Base-by-base conservation (phyloP, 1,140 invertebrate genomes). In the Stratiolaelaps scimitus region DNA sequence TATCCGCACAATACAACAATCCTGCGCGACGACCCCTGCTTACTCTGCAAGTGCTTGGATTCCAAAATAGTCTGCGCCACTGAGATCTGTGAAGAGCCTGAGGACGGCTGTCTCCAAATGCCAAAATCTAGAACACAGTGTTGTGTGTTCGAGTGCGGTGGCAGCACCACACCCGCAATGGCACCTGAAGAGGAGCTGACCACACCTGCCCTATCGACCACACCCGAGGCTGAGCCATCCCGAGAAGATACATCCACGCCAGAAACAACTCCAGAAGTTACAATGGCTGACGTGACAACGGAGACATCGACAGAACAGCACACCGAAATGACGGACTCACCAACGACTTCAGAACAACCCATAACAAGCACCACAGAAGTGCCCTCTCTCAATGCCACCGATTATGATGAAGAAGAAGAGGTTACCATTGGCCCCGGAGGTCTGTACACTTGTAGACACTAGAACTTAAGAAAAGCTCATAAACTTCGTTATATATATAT, bases 1-100 rank as follows among this genome's bases (percentile, higher is more conserved):
- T 60, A 60, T 34, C 26, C 26, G 23, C 53, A 60, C 26, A 60
- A 60, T 34, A 60, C 53, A 15, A 60, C 53, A 15, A 23, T 60
- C 15, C 26, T 17, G 34, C 53, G 34, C 53, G 53, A 60, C n/a
- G 53, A 60, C 34, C 53, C 53, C 13, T 60, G 53, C 10, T 13
- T 19, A 34, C 68, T 71, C n/a, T 72, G 71, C 65, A 68, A 67
- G 43, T 72, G 71, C 64, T 20, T 66, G 13, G 23, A 66, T n/a
- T 68, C 69, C 40, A 65, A 70, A 60, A 56, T 71, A 23, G 48
- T 71, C 30, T 72, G 71, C 60, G 69, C 70, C 15, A 64, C 19
- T 1, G 26, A 64, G 34, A 68, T 70, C 43, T 72, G 71, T 65
- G 34, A 65, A 6, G 53, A 67, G 34, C 70, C 70, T 20, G 43